Base-by-base conservation (phyloP, 2,888 invertebrate species). In the Tinea trinotella region DNA sequence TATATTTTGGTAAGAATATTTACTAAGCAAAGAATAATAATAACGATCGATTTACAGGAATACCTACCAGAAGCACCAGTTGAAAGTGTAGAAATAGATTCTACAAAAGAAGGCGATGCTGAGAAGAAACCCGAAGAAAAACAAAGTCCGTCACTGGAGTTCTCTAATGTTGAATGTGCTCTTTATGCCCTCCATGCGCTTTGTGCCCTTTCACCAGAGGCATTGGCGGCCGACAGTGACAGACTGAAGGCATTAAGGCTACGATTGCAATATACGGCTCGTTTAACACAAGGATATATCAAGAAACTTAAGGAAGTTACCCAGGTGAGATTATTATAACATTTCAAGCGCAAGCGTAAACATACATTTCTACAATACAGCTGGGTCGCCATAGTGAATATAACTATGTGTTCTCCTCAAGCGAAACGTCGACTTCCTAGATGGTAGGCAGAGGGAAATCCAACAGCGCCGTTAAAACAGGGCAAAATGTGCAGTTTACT, bases 101-200 rank as follows among this genome's bases (percentile, higher is more conserved):
- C 58, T 35, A 24, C 53, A 4, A 59, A 57, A 40, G 65, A 61
- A 54, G 61, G 61, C 1, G 59, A 59, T 34, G 62, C 89, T 59
- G 88, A 88, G 53, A 88, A 88, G 54, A 69, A 69, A 54, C 36
- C 65, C 5, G 68, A 70, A 54, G 71, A 68, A 56, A 70, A 76
- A 36, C 81, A 91, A 46, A 89, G 92, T 59, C 96, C 96, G n/a
- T 92, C 94, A 57, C 89, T 98, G 52, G 93, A 97, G 71, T 98
- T 98, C 70, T 95, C 97, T 34, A 93, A 94, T 68, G 95, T 98
- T 1, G 98, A 98, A 82, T 96, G 96, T 84, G 88, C 97, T 30
- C 87, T 98, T 63, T 97, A 89, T 69, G 88, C 90, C 9, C 78
- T 92, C 46, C 92, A 92, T 66, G 92, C 93, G 54, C 71, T 98